Evolutionary conservation across 1,140 invertebrate species (phyloP), one percentile per base, ranked within the genome.

Genomic region (Drosophila virilis): DNA sequence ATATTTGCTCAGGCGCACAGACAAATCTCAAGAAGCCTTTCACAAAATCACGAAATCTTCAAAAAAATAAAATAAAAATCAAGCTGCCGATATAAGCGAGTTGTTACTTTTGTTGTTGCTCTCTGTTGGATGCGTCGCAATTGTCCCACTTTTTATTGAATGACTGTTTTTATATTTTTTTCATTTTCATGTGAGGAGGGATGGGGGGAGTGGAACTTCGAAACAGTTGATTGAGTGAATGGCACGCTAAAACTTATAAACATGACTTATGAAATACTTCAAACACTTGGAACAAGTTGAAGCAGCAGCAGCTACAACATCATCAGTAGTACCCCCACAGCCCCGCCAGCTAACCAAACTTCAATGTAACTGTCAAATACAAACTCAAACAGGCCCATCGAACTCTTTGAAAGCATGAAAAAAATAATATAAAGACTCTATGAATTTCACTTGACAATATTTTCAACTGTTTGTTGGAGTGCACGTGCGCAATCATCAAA

Each of bases 71-170:
- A 28, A 48, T 77, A 86, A 28, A 48, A 80, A 86, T 76, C 60
- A 62, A 66, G 61, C 62, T 73, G 61, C 58, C 66, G 58, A 74
- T 69, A 61, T 69, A 51, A 57, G 62, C 70, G 48, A 54, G 46
- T 73, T 54, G 70, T 68, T 73, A 60, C 64, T 73, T 45, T 33
- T 52, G 38, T 54, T 69, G 46, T 37, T 37, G 38, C 58, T 65
- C 64, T 59, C 10, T 74, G 62, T 64, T 78, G 66, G 70, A 73
- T 78, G 76, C 76, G 76, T 78, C 73, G 75, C 83, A 88, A 83
- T 86, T 89, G 83, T 89, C 84, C 83, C 83, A 86, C 83, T 89
- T 86, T 86, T 86, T 86, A 86, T 86, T 86, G 83, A 84, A 80
- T 89, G 89, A 89, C 84, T 77, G 7, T 42, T 64, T 35, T 15